Evolutionary conservation across 2,888 invertebrate genomes (phyloP).

Genomic region (Drosophila aldrichi): DNA sequence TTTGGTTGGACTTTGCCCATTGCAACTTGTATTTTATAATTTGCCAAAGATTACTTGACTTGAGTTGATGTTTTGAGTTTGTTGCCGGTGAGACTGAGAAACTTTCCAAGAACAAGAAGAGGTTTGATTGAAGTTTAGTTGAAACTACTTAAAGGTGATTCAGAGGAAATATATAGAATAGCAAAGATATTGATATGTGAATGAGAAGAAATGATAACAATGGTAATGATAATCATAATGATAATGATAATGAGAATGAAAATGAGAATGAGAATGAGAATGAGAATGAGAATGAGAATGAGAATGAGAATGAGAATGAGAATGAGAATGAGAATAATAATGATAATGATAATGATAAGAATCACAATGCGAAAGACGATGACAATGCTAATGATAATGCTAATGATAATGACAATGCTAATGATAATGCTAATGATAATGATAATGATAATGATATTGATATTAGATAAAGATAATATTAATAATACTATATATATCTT

Average conservation of each 20-base stretch:
- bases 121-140: neutral
- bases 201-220: neutral
- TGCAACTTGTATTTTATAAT: slow-evolving; percentile 24
- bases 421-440: neutral
- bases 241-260: neutral
- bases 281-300: neutral
- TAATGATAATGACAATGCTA: neutral
- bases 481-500: too few relatives aligned
- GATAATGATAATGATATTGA: too few relatives aligned
- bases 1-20: slow-evolving; percentile 13
- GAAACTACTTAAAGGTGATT: neutral
- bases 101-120: neutral
- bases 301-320: neutral
- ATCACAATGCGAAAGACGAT: neutral
- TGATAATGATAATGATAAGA: neutral
- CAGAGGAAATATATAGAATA: neutral
- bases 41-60: slow-evolving; percentile 8
- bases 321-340: neutral
- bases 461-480: neutral
- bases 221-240: neutral
- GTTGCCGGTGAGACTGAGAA: neutral
- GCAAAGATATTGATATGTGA: neutral
- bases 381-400: neutral
- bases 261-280: neutral
- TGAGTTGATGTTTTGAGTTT: neutral